A percentile compares a stretch with the other conserved stretches of the same genome.
These are phyloP conservation scores for Thrips palmi DNA, from an alignment of 1,140 invertebrate genomes.

Conservation along the genomic window DNA sequence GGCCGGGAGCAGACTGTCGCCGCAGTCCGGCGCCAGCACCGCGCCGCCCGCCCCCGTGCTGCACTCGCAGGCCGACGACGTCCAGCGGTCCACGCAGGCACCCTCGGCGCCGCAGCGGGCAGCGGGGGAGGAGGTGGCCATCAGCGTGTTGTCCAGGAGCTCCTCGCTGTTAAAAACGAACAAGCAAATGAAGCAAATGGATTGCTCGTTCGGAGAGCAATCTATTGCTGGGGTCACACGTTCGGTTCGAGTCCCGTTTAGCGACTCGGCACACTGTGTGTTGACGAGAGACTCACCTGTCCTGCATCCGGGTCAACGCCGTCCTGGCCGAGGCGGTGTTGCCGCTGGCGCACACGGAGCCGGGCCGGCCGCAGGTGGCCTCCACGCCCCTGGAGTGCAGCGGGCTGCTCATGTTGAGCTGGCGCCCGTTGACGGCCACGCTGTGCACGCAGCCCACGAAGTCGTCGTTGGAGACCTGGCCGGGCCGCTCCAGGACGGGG, in stretches of 20 bases:
- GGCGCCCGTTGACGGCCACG: slow-evolving; percentile 66
- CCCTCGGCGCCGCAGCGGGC: slow-evolving; percentile 42
- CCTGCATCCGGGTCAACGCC: no score
- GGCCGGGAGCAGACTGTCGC: slow-evolving; percentile 54
- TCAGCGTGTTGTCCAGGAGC: slow-evolving; percentile 16
- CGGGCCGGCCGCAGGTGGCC: slow-evolving; percentile 52
- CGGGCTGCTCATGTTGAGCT: slow-evolving; percentile 59
- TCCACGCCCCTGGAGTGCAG: slow-evolving; percentile 48
- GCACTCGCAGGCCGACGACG: slow-evolving; percentile 46
- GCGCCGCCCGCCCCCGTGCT: slow-evolving; percentile 32
- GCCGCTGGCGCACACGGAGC: slow-evolving; percentile 17
- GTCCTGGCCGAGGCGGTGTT: slow-evolving; percentile 5
- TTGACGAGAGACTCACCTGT: background rate
- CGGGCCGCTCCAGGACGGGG: slow-evolving; percentile 65
- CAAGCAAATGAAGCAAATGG: no score
- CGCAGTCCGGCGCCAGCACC: slow-evolving; percentile 59
- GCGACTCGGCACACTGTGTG: slow-evolving; percentile 13
- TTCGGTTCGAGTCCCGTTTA: no score
- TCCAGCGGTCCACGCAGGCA: slow-evolving; percentile 70
- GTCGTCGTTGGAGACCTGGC: slow-evolving; percentile 78
- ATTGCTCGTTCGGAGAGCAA: no score
- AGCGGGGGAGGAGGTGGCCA: slow-evolving; percentile 20
- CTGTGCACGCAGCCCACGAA: slow-evolving; percentile 85
- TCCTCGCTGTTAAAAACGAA: no score
- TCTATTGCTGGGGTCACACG: no score